A percentile compares a stretch with the other conserved stretches of the same genome.
Evolutionary conservation across 2,113 vertebrate genomes (phyloP).

Genomic region (Amphiprion percula): DNA sequence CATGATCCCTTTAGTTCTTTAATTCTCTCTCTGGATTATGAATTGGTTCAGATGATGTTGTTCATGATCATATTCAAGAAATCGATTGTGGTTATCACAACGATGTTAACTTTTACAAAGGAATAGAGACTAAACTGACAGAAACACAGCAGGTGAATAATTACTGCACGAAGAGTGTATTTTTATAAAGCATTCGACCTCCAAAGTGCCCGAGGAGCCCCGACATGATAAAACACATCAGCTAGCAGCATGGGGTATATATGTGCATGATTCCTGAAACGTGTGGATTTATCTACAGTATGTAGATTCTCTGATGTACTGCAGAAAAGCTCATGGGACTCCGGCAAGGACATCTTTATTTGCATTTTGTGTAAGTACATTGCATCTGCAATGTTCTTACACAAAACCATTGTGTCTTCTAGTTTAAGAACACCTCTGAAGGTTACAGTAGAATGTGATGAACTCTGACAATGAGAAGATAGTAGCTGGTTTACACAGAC

Average conservation of each 20-base stretch:
- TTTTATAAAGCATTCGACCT: slow-evolving; percentile 1
- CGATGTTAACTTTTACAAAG: not conserved
- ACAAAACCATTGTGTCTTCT: too few relatives aligned
- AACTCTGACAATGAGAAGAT: too few relatives aligned
- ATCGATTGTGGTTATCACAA: not conserved
- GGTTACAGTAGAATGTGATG: too few relatives aligned
- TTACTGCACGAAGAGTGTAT: not conserved
- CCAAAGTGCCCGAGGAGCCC: slow-evolving; percentile 2
- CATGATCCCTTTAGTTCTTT: too few relatives aligned
- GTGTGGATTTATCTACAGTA: not conserved
- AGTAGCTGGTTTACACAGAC: too few relatives aligned
- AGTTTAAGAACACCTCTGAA: too few relatives aligned
- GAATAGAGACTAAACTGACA: not conserved
- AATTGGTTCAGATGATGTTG: too few relatives aligned
- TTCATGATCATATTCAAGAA: not conserved
- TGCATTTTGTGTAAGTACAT: not conserved
- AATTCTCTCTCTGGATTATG: too few relatives aligned
- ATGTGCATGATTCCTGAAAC: not conserved
- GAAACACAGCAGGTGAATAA: slow-evolving; percentile 25
- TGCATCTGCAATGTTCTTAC: too few relatives aligned
- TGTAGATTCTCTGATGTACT: slow-evolving; percentile 7
- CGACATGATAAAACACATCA: slow-evolving; percentile 8
- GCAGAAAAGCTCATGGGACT: slow-evolving; percentile 16
- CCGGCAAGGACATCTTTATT: slow-evolving; percentile 29
- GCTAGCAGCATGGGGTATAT: not conserved